Conservation (phyloP, 2,113 vertebrate genomes). For the Diadophis punctatus region DNA sequence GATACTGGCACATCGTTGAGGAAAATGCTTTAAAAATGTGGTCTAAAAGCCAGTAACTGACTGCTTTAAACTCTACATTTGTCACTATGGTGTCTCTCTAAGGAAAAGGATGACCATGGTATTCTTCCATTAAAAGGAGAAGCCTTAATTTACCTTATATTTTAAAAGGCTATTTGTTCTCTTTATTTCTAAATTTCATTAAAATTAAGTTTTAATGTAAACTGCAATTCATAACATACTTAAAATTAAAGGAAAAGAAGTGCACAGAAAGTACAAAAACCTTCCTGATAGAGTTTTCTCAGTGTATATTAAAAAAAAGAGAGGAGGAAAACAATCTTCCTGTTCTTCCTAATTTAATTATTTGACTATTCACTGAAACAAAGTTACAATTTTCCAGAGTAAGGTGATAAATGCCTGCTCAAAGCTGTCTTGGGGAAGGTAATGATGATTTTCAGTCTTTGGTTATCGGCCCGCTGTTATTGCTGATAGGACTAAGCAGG, state of each 20-base stretch:
- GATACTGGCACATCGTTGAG: background rate
- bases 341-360: conserved; percentile 21
- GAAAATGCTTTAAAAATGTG: background rate
- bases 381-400: conserved; percentile 52
- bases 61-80: background rate
- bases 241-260: background rate
- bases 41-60: background rate
- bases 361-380: conserved; percentile 44
- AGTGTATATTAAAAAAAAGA: background rate
- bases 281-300: background rate
- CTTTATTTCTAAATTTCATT: background rate
- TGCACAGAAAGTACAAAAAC: background rate
- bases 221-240: background rate
- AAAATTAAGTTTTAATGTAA: background rate
- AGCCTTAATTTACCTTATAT: background rate
- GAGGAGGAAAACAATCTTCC: background rate
- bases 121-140: background rate
- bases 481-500: conserved; percentile 96
- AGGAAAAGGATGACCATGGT: background rate
- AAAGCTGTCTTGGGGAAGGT: conserved; percentile 71
- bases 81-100: background rate
- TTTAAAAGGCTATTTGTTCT: background rate
- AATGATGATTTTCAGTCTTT: conserved; percentile 79
- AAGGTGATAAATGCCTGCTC: conserved; percentile 56
- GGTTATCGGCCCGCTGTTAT: conserved; percentile 84